A percentile compares a stretch with the other conserved stretches of the same genome.
phyloP scores from a whole-genome alignment of 2,888 invertebrate species.

The Epinotia nisella region DNA sequence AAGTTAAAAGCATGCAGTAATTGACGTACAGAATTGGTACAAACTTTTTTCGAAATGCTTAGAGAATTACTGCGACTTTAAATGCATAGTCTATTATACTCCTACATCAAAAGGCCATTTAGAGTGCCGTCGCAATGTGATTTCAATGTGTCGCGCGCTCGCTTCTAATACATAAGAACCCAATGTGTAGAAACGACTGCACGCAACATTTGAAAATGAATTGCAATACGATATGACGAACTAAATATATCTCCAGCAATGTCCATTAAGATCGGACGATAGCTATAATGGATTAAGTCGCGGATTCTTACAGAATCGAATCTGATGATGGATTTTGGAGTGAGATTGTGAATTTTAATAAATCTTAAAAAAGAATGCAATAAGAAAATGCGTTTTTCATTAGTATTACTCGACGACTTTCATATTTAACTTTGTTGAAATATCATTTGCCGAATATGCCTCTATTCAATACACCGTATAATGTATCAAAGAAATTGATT shows the following conservation, averaged over 20 bases:
- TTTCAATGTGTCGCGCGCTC: not conserved
- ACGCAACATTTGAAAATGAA: not conserved
- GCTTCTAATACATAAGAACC: not conserved
- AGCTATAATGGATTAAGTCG: slow-evolving; percentile 10
- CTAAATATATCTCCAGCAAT: not conserved
- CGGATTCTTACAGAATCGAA: slow-evolving; percentile 13
- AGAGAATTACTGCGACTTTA: too few species aligned
- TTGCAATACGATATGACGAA: not conserved
- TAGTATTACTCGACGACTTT: not conserved
- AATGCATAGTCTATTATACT: too few species aligned
- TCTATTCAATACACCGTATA: too few species aligned
- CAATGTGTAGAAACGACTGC: not conserved
- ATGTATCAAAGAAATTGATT: too few species aligned
- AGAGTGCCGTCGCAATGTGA: not conserved
- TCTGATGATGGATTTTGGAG: not conserved
- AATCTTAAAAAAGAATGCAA: not conserved
- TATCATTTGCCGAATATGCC: too few species aligned
- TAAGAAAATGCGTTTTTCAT: not conserved
- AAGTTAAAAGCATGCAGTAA: too few species aligned
- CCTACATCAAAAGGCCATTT: not conserved
- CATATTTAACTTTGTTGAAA: too few species aligned
- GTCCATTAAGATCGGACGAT: slow-evolving; percentile 16
- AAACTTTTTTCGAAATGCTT: too few species aligned
- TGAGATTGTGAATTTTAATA: not conserved
- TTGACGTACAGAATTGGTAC: too few species aligned